Evolutionary conservation across 2,888 invertebrate genomes (phyloP).

Genomic region (Oscheius sp.): DNA sequence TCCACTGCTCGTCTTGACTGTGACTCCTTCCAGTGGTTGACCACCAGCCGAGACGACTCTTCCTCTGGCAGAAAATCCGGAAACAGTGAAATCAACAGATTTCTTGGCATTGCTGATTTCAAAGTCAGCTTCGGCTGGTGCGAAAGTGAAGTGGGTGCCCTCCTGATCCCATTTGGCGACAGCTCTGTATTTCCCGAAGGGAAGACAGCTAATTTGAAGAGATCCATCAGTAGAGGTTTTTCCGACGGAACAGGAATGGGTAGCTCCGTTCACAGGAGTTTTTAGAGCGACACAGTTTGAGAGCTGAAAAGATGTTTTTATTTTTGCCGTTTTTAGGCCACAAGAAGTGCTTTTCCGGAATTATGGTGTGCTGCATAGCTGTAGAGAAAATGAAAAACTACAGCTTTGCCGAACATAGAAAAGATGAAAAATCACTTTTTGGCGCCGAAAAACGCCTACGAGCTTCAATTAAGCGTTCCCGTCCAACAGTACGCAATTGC

Average conservation of each 20-base stretch:
- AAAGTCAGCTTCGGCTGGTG: constrained; percentile 40
- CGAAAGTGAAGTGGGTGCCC: constrained; percentile 46
- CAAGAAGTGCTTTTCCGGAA: too few species aligned
- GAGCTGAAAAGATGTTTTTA: constrained; percentile 38
- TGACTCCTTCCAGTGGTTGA: constrained; percentile 39
- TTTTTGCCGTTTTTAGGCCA: too few species aligned
- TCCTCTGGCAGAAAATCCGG: constrained; percentile 51
- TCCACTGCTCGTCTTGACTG: constrained; percentile 52
- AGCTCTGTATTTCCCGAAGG: constrained; percentile 85
- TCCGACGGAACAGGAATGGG: constrained; percentile 56
- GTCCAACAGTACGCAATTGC: too few species aligned
- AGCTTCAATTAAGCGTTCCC: too few species aligned
- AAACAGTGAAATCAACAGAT: constrained; percentile 48
- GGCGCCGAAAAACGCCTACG: too few species aligned
- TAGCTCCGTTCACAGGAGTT: constrained; percentile 11
- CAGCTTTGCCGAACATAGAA: too few species aligned
- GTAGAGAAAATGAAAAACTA: too few species aligned
- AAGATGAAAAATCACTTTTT: too few species aligned
- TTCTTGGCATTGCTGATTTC: constrained; percentile 41
- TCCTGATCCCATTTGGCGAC: constrained; percentile 38
- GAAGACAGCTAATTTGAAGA: constrained; percentile 84
- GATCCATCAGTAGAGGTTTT: constrained; percentile 78
- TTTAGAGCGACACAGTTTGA: constrained; percentile 27
- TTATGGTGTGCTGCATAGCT: too few species aligned
- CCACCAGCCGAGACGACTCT: constrained; percentile 35